These are phyloP conservation scores for Aplochiton taeniatus DNA, from an alignment of 2,797 vertebrate genomes.

Conservation along the genomic window DNA sequence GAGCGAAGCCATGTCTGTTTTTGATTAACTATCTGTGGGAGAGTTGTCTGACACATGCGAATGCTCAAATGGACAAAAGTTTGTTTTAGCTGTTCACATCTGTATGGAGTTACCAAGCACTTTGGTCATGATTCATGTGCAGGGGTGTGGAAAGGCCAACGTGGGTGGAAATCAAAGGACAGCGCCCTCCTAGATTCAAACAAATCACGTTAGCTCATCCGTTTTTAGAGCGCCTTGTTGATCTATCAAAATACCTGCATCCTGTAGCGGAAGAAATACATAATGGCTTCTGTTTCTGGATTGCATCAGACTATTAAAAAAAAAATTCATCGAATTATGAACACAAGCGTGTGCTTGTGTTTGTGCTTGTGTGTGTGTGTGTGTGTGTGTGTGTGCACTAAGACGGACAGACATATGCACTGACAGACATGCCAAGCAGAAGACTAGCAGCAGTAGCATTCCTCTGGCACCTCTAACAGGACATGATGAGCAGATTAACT, in stretches of 20 bases:
- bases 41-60: conserved; percentile 24
- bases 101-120: conserved; percentile 46
- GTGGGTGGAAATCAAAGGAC: conserved; percentile 18
- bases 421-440: no score
- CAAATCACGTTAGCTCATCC: no score
- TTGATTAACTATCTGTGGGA: conserved; percentile 31
- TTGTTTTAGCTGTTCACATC: conserved; percentile 48
- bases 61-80: conserved; percentile 32
- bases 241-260: no score
- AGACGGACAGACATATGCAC: no score
- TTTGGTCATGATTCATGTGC: conserved; percentile 40
- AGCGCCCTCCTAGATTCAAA: no score
- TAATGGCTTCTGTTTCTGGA: no score
- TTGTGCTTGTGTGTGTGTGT: background rate
- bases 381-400: background rate
- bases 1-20: conserved; percentile 28
- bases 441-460: background rate
- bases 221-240: no score
- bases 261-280: no score
- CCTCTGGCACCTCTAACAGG: background rate
- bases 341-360: background rate
- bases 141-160: conserved; percentile 35
- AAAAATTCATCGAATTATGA: no score
- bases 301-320: no score
- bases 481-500: conserved; percentile 4